These are phyloP conservation scores for Gymnarchus niloticus DNA, from an alignment of 2,113 vertebrate genomes.

Conservation along the genomic window DNA sequence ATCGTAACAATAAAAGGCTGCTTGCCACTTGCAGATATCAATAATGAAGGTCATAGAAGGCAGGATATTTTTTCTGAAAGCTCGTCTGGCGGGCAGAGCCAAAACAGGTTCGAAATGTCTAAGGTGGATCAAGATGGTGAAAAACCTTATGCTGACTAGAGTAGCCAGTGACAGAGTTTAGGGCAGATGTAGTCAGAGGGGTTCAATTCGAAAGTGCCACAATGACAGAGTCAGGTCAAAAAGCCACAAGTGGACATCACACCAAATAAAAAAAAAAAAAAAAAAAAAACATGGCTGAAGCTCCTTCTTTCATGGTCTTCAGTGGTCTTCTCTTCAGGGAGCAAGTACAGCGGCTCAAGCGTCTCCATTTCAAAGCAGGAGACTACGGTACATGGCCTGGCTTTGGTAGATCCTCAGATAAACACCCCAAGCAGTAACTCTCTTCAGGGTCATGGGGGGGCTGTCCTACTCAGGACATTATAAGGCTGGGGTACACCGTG, in stretches of 20 bases:
- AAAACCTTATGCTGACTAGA: constrained; percentile 44
- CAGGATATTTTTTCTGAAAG: constrained; percentile 38
- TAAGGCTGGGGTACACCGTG: too few relatives aligned
- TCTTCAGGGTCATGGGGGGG: not conserved
- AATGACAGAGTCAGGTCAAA: constrained; percentile 12
- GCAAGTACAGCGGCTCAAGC: not conserved
- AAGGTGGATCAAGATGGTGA: constrained; percentile 47
- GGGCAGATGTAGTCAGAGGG: constrained; percentile 50
- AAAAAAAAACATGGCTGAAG: not conserved
- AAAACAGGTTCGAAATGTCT: constrained; percentile 57
- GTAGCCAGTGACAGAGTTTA: constrained; percentile 43
- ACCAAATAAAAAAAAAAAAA: not conserved
- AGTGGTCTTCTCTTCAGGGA: not conserved
- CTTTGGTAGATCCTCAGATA: not conserved
- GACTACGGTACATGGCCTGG: not conserved
- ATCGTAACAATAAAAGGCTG: constrained; percentile 21
- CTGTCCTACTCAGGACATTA: not conserved
- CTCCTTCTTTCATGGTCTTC: not conserved
- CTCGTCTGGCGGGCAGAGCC: constrained; percentile 35
- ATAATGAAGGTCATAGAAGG: constrained; percentile 42
- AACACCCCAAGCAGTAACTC: not conserved
- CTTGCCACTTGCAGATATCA: constrained; percentile 31
- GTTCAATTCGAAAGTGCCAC: constrained; percentile 47
- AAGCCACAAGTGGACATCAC: constrained; percentile 13
- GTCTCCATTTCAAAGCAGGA: not conserved